Base-by-base conservation (phyloP, 2,888 invertebrate species). In the Heteromurus nitidus region DNA sequence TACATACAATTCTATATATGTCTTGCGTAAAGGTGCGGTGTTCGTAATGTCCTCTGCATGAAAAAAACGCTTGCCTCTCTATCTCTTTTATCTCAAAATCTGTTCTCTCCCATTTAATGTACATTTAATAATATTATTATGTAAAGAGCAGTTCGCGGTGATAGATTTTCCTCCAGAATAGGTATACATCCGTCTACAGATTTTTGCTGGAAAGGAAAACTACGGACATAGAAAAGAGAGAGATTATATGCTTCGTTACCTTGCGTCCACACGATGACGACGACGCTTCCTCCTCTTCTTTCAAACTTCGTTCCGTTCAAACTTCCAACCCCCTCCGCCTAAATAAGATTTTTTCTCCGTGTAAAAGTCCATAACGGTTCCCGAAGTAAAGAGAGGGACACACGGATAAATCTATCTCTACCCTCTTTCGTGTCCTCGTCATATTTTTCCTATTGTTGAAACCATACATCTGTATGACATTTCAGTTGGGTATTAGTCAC, bases 211-310 rank as follows among this genome's bases (percentile, higher is more conserved):
- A 36, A 5, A 13, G 36, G 7, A 36, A 36, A 5, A 13, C 36
- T 5, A 36, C 36, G 36, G 13, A 5, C 36, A 36, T 13, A 44
- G 30, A n/a, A 30, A 36, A 31, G 55, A 22, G 31, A 53, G 58
- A 72, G 58, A 70, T 72, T 72, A 72, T 28, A 31, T 50, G 64
- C 73, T 64, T 73, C 64, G 73, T 73, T 73, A 50, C 73, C 62
- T 64, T 73, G 31, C 22, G 62, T 64, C 64, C 64, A 47, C 24
- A 53, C 64, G 11, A 30, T 26, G 53, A 31, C 65, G 42, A 28
- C 16, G 28, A 26, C 26, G 2, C 30, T 26, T 11, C 58, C 58
- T 28, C 11, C 36, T 36, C 36, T 36, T 13, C 13, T 36, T 36
- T 36, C 13, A 36, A 36, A 13, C 36, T 13, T 36, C 13, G 36